Percentiles rank a stretch among this genome's conserved stretches.
Evolutionary conservation across 2,888 invertebrate genomes (phyloP).

Genomic region (Alcis repandata): DNA sequence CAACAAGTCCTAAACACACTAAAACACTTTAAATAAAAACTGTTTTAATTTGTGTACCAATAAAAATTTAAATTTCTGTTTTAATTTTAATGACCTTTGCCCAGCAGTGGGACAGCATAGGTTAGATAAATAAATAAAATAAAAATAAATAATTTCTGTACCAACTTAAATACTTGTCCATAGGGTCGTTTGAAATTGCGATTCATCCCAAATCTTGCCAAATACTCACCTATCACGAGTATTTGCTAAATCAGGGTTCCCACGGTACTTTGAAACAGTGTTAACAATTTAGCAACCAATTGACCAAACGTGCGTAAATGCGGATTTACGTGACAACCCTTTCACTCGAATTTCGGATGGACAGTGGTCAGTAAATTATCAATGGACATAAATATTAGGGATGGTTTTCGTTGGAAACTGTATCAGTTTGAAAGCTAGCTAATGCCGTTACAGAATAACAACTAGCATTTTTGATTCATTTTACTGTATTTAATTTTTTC

Average conservation of each 20-base stretch:
- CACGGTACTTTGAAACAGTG: conserved; percentile 18
- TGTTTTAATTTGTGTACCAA: no score
- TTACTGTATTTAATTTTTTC: no score
- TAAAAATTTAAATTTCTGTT: no score
- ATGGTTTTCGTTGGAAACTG: neutral
- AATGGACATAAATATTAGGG: conserved; percentile 7
- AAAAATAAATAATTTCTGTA: no score
- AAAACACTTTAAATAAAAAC: no score
- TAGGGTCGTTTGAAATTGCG: neutral
- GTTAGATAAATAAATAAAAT: no score
- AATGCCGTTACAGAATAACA: no score
- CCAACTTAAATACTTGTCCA: no score
- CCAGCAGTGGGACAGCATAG: neutral
- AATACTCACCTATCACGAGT: neutral
- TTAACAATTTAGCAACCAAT: conserved; percentile 11
- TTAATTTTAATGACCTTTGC: no score
- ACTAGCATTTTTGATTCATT: no score
- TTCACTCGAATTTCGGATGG: conserved; percentile 39
- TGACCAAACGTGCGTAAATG: conserved; percentile 51
- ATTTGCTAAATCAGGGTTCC: neutral
- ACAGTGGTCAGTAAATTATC: conserved; percentile 65
- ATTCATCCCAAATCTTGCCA: neutral
- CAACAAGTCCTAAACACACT: no score
- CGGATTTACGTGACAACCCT: conserved; percentile 50
- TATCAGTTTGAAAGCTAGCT: no score